A percentile compares a stretch with the other conserved stretches of the same genome.
phyloP scores from a whole-genome alignment of 2,797 vertebrate genomes.

The Odontamblyopus lacepedii region DNA sequence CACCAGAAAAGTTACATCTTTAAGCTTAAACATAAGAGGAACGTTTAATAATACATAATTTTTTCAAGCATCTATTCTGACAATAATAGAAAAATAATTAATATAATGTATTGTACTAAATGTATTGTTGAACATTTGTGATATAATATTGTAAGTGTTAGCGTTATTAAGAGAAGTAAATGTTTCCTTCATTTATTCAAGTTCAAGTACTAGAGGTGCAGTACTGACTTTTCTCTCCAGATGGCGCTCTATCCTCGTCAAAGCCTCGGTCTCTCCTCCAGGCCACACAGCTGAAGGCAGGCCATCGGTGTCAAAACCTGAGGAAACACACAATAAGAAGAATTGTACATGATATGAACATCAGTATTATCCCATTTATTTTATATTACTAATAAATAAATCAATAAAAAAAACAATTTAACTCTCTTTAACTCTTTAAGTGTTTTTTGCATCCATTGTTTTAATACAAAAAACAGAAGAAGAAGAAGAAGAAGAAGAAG shows the following conservation, averaged over 20 bases:
- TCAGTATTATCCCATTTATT: too few relatives aligned
- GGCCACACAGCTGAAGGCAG: constrained; percentile 79
- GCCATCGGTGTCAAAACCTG: constrained; percentile 81
- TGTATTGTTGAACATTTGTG: neutral
- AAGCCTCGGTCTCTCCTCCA: constrained; percentile 78
- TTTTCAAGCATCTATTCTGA: too few relatives aligned
- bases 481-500: too few relatives aligned
- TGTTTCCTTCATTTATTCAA: neutral
- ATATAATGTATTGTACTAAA: neutral
- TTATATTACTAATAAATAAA: too few relatives aligned
- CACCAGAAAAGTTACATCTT: too few relatives aligned
- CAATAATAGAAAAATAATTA: neutral
- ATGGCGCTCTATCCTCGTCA: constrained; percentile 81
- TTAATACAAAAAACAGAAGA: too few relatives aligned
- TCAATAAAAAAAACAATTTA: too few relatives aligned
- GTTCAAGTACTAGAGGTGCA: constrained; percentile 10
- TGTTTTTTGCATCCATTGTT: too few relatives aligned
- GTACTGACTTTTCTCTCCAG: constrained; percentile 77
- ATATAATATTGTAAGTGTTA: neutral
- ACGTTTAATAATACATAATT: too few relatives aligned
- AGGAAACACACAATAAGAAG: neutral
- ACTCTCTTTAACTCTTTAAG: too few relatives aligned
- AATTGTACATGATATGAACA: too few relatives aligned
- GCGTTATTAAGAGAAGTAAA: neutral
- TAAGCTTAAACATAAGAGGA: too few relatives aligned